Conservation (phyloP, 2,888 invertebrate genomes). For the Biston betularia region DNA sequence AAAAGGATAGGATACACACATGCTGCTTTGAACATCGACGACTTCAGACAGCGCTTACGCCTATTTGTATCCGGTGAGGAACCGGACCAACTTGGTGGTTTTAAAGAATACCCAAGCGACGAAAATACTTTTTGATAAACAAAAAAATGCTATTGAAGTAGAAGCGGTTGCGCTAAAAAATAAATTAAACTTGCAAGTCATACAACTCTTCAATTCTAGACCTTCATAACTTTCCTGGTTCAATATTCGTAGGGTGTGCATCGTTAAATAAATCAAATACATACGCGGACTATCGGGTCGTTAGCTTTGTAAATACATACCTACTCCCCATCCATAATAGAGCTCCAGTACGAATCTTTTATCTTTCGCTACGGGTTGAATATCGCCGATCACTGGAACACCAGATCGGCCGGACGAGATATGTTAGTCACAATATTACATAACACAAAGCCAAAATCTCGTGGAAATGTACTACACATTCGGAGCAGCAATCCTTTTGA, state of each 20-base stretch:
- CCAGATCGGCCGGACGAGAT: not conserved
- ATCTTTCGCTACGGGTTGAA: not conserved
- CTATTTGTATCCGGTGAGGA: slow-evolving; percentile 64
- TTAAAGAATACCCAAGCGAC: slow-evolving; percentile 75
- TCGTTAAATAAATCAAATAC: slow-evolving; percentile 10
- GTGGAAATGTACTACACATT: slow-evolving; percentile 68
- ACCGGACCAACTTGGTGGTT: slow-evolving; percentile 59
- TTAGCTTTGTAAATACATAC: not conserved
- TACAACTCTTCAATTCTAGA: not conserved
- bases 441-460: slow-evolving; percentile 8
- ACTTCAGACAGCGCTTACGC: slow-evolving; percentile 72
- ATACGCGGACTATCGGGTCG: not conserved
- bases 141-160: slow-evolving; percentile 70
- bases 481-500: slow-evolving; percentile 79
- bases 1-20: slow-evolving; percentile 72
- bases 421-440: not conserved
- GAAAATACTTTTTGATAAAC: slow-evolving; percentile 74
- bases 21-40: slow-evolving; percentile 70
- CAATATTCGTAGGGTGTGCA: slow-evolving; percentile 1
- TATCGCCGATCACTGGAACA: slow-evolving; percentile 10
- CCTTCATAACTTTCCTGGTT: slow-evolving; percentile 1
- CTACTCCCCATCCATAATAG: not conserved
- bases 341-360: slow-evolving; percentile 1
- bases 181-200: slow-evolving; percentile 35
- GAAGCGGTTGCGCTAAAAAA: slow-evolving; percentile 55